Conservation (phyloP, 2,113 vertebrate species). For the Abramis brama region DNA sequence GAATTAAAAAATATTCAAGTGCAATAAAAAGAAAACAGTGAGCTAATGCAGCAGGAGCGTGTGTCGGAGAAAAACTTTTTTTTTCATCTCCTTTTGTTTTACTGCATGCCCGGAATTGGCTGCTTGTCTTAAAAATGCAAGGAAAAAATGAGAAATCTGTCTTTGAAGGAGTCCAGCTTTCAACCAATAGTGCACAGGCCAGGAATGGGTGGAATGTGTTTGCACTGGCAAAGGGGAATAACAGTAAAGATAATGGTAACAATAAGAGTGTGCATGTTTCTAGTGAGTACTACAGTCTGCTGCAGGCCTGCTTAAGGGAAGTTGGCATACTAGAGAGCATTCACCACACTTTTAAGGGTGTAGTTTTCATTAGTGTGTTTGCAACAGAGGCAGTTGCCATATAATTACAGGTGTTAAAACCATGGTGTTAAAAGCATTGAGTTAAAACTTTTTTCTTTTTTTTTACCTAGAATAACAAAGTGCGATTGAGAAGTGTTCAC, state of each 20-base stretch:
- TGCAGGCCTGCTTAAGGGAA: constrained; percentile 4
- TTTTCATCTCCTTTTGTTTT: constrained; percentile 1
- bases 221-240: constrained; percentile 35
- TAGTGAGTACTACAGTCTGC: background rate
- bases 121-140: constrained; percentile 35
- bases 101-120: constrained; percentile 43
- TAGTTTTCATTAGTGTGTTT: background rate
- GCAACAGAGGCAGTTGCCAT: background rate
- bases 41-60: constrained; percentile 1
- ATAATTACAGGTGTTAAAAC: background rate
- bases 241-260: constrained; percentile 47
- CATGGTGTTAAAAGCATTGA: background rate
- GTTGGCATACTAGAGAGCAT: background rate
- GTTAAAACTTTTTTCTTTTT: no score
- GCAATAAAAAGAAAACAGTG: constrained; percentile 48
- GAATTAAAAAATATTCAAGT: constrained; percentile 44
- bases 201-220: constrained; percentile 52
- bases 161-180: constrained; percentile 40
- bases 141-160: constrained; percentile 35
- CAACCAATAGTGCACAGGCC: constrained; percentile 6
- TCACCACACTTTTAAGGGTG: background rate
- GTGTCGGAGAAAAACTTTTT: background rate
- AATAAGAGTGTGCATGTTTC: constrained; percentile 15
- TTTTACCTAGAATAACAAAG: background rate
- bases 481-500: background rate